Evolutionary conservation across 2,888 invertebrate genomes (phyloP).

Genomic region (Pristionchus fissidentatus): DNA sequence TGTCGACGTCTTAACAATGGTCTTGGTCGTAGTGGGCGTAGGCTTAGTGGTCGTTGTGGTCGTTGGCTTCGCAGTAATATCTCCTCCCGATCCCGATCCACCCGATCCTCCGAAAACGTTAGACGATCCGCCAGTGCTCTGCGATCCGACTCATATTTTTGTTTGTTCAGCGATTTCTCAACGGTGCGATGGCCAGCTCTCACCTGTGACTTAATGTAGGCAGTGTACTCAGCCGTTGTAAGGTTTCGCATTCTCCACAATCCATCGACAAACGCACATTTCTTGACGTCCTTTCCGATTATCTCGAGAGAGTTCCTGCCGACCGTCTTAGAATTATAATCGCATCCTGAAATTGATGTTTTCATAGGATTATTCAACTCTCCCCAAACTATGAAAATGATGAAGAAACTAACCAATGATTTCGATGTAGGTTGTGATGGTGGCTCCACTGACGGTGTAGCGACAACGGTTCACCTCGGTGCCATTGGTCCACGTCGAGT

Average conservation of each 20-base stretch:
- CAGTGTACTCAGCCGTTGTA: constrained; percentile 28
- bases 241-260: constrained; percentile 24
- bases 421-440: constrained; percentile 27
- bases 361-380: neutral
- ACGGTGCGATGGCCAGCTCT: neutral
- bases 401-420: neutral
- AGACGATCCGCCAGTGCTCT: neutral
- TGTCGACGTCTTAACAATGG: neutral
- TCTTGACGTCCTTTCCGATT: neutral
- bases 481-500: neutral
- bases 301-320: neutral
- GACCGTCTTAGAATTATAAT: neutral
- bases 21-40: neutral
- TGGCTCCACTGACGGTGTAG: neutral
- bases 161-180: neutral
- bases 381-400: neutral
- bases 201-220: constrained; percentile 34
- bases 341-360: neutral
- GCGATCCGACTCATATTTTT: neutral
- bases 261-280: neutral
- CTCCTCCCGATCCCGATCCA: constrained; percentile 25
- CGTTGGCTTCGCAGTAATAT: constrained; percentile 7
- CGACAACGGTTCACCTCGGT: neutral
- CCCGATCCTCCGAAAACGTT: constrained; percentile 36
- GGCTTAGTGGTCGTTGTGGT: neutral